phyloP scores from a whole-genome alignment of 2,888 invertebrate species.

The Piscicola geometra region DNA sequence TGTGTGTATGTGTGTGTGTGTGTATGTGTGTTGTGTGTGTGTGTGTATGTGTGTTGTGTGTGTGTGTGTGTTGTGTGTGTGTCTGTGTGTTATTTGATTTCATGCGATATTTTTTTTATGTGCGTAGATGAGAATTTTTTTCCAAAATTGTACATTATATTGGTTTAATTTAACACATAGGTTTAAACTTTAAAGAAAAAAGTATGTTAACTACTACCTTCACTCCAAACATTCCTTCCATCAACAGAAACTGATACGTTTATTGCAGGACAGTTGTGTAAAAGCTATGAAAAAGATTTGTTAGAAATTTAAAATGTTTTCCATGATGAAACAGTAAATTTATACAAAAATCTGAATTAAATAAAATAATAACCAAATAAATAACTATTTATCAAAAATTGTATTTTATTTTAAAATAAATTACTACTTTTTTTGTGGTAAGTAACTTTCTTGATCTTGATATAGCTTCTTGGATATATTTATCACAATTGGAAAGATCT shows the following conservation, averaged over 20 bases:
- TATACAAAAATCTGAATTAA: not conserved
- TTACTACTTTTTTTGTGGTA: not conserved
- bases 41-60: too few species aligned
- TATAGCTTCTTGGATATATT: not conserved
- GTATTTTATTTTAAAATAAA: not conserved
- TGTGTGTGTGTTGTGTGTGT: too few species aligned
- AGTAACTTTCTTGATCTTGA: not conserved
- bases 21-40: not conserved
- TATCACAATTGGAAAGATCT: not conserved
- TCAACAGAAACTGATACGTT: slow-evolving; percentile 58
- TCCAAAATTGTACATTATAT: too few species aligned
- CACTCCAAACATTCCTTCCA: slow-evolving; percentile 57
- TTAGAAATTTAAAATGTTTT: not conserved
- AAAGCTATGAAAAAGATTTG: not conserved
- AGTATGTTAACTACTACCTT: slow-evolving; percentile 53
- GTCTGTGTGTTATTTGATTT: too few species aligned
- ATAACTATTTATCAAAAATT: not conserved
- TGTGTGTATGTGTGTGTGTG: too few species aligned
- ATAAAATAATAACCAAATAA: not conserved
- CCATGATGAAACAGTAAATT: not conserved
- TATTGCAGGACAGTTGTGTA: slow-evolving; percentile 56
- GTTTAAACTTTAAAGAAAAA: too few species aligned
- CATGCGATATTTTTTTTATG: too few species aligned
- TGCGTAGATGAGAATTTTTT: too few species aligned
- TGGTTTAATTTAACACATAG: too few species aligned